Base-by-base conservation (phyloP, 2,113 vertebrate species). In the Tor tambroides region DNA sequence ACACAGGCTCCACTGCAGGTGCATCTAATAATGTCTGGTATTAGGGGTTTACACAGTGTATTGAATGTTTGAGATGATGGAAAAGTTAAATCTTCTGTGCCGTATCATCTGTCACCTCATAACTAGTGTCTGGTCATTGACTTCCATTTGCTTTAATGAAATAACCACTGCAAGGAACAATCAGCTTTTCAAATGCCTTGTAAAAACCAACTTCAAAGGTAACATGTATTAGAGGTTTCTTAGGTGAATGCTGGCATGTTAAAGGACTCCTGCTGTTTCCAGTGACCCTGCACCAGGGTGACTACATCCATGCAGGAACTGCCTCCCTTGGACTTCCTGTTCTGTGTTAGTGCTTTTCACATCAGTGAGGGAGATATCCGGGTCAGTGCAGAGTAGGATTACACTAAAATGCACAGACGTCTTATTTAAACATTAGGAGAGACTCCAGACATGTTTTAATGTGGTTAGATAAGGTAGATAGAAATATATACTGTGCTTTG, bases 221-320 rank as follows among this genome's bases (percentile, higher is more conserved):
- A 74, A 32, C 43, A 72, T 38, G 85, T 89, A 91, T 77, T 85
- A 89, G 91, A 91, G 75, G 91, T 92, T 94, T 89, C 91, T 93
- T 93, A 94, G 85, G 10, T 15, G 3, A 81, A 59, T 6, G 21
- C 43, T 30, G 41, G 5, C 23, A 63, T 61, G 49, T 38, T n/a
- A 8, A 79, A 87, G 85, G 38, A 41, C 89, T 87, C 89, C 75
- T 65, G 77, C 83, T 86, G 87, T 84, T 91, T 88, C 79, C 90
- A 88, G 46, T 0, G 43, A 89, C 85, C 90, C 87, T 91, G 61
- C 76, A 65, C 79, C 84, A 80, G 59, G 86, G 83, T 65, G 88
- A 89, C 90, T 89, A 72, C 74, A 90, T 87, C 84, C 83, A 92
- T 87, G 85, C 91, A 93, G 94, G 93, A 94, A 94, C 92, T 89